Percentiles rank a stretch among this genome's conserved stretches.
Evolutionary conservation across 2,888 invertebrate genomes (phyloP).

Genomic region (Tubulanus polymorphus): DNA sequence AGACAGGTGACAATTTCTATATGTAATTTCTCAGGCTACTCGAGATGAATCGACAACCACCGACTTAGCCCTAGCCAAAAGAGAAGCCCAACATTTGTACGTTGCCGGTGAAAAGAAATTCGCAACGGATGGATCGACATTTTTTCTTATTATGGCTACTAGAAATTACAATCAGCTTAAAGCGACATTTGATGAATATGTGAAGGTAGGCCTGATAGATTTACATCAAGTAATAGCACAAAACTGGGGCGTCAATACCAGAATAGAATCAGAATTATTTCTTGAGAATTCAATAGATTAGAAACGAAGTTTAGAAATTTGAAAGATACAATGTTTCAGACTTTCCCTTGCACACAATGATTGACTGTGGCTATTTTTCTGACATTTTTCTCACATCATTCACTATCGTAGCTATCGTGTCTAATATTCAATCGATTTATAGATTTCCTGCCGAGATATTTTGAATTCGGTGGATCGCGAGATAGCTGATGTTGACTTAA

Average conservation of each 20-base stretch:
- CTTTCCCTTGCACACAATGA: background rate
- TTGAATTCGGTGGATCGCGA: constrained; percentile 33
- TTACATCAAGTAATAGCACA: too few relatives aligned
- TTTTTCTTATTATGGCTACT: constrained; percentile 33
- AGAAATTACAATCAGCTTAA: constrained; percentile 34
- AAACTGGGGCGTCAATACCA: background rate
- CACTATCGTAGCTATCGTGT: background rate
- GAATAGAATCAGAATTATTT: too few relatives aligned
- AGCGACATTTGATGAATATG: constrained; percentile 36
- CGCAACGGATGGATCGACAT: constrained; percentile 43
- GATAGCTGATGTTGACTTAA: constrained; percentile 40
- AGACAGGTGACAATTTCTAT: too few relatives aligned
- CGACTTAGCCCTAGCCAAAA: constrained; percentile 28
- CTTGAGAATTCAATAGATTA: too few relatives aligned
- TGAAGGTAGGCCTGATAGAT: too few relatives aligned
- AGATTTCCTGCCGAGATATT: constrained; percentile 40
- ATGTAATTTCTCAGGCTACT: too few relatives aligned
- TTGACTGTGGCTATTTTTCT: background rate
- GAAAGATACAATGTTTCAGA: background rate
- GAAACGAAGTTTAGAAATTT: too few relatives aligned
- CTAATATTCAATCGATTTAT: constrained; percentile 7
- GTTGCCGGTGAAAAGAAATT: constrained; percentile 38
- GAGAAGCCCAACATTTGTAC: constrained; percentile 35
- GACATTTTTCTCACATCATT: background rate
- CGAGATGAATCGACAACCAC: constrained; percentile 24